Evolutionary conservation across 1,140 invertebrate genomes (phyloP).

Genomic region (Whitmania pigra): DNA sequence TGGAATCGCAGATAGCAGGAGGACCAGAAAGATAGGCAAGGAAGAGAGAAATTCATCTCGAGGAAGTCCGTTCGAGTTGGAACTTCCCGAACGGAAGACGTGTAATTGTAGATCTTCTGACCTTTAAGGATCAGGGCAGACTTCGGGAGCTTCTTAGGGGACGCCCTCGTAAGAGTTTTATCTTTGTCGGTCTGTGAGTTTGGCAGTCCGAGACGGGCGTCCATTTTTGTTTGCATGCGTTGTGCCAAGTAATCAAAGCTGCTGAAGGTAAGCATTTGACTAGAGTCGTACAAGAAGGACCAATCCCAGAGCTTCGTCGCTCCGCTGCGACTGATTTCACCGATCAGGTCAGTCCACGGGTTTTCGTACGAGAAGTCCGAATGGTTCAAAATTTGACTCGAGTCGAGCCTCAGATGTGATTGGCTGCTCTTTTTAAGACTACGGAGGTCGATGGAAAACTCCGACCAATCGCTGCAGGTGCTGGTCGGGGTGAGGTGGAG

Average conservation of each 20-base stretch:
- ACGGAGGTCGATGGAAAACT: neutral
- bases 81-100: neutral
- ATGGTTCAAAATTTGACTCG: neutral
- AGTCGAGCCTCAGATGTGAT: neutral
- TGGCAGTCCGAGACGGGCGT: neutral
- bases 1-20: neutral
- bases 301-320: neutral
- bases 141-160: neutral
- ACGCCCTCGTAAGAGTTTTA: neutral
- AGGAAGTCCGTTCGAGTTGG: neutral
- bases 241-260: neutral
- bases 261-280: neutral
- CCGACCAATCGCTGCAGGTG: neutral
- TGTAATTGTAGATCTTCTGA: conserved; percentile 10
- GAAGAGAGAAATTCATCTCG: neutral
- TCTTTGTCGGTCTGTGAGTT: neutral
- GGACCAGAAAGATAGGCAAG: neutral
- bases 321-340: neutral
- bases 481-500: neutral
- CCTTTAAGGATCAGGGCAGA: neutral
- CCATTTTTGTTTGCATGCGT: neutral
- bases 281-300: neutral
- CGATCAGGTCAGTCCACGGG: neutral
- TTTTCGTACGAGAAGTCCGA: neutral
- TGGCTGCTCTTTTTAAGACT: neutral